phyloP scores from a whole-genome alignment of 2,113 vertebrate species.

The Periophthalmus modestus region DNA sequence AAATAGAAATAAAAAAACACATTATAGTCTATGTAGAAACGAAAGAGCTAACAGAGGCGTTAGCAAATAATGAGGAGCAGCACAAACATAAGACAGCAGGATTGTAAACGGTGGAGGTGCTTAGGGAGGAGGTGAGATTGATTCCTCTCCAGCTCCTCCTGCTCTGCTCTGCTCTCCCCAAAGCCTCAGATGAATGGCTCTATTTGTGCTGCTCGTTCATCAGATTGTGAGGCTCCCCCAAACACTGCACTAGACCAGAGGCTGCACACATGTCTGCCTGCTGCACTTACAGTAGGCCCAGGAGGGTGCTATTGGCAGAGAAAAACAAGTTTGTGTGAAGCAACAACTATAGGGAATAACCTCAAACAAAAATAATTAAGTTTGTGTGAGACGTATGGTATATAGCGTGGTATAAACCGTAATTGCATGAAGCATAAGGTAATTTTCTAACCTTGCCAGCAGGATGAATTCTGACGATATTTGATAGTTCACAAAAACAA shows the following conservation, averaged over 20 bases:
- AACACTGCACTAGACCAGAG: conserved; percentile 49
- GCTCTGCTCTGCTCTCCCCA: conserved; percentile 44
- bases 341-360: conserved; percentile 60
- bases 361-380: conserved; percentile 62
- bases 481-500: too few relatives aligned
- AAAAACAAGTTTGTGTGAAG: conserved; percentile 60
- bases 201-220: conserved; percentile 64
- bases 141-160: conserved; percentile 68
- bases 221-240: conserved; percentile 46
- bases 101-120: conserved; percentile 8
- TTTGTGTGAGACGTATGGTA: neutral
- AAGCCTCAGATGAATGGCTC: conserved; percentile 72
- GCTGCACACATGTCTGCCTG: conserved; percentile 55
- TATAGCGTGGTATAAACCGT: too few relatives aligned
- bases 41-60: neutral
- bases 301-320: conserved; percentile 36
- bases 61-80: conserved; percentile 3
- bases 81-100: conserved; percentile 12
- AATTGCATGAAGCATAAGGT: too few relatives aligned
- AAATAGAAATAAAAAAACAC: too few relatives aligned
- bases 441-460: too few relatives aligned
- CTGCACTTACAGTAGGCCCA: conserved; percentile 49
- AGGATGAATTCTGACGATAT: too few relatives aligned
- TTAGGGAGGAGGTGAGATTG: conserved; percentile 67
- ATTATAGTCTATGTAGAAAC: neutral